These are phyloP conservation scores for Drosophila kohkoa DNA, from an alignment of 1,140 invertebrate genomes.

Conservation along the genomic window DNA sequence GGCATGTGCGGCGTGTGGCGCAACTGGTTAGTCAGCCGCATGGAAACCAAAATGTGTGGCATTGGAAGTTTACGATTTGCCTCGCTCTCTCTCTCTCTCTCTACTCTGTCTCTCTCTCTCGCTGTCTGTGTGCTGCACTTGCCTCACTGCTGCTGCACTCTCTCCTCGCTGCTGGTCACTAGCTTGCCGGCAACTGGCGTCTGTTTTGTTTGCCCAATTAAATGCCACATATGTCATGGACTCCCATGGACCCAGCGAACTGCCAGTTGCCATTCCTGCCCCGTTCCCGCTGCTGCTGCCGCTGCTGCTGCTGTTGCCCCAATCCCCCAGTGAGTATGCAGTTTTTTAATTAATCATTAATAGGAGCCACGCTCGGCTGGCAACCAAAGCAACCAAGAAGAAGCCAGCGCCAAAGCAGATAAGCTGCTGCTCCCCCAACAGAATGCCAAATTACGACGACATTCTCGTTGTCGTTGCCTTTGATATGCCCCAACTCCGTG, in stretches of 20 bases:
- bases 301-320: not conserved
- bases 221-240: conserved; percentile 80
- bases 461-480: conserved; percentile 41
- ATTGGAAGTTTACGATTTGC: conserved; percentile 56
- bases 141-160: not conserved
- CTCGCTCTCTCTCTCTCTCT: not conserved
- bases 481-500: conserved; percentile 55
- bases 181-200: conserved; percentile 47
- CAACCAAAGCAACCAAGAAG: conserved; percentile 47
- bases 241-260: conserved; percentile 6
- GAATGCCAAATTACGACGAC: conserved; percentile 64
- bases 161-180: not conserved
- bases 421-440: conserved; percentile 36
- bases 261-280: not conserved
- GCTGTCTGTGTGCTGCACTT: not conserved
- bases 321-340: conserved; percentile 43
- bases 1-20: conserved; percentile 39
- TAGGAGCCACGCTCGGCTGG: conserved; percentile 72
- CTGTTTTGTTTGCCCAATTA: conserved; percentile 80
- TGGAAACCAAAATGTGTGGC: conserved; percentile 65
- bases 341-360: conserved; percentile 82
- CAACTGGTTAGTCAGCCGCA: conserved; percentile 68
- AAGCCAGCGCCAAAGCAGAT: conserved; percentile 37
- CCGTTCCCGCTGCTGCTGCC: not conserved
- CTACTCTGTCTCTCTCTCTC: not conserved